Base-by-base conservation (phyloP, 2,113 vertebrate genomes). In the Coreoperca whiteheadi region DNA sequence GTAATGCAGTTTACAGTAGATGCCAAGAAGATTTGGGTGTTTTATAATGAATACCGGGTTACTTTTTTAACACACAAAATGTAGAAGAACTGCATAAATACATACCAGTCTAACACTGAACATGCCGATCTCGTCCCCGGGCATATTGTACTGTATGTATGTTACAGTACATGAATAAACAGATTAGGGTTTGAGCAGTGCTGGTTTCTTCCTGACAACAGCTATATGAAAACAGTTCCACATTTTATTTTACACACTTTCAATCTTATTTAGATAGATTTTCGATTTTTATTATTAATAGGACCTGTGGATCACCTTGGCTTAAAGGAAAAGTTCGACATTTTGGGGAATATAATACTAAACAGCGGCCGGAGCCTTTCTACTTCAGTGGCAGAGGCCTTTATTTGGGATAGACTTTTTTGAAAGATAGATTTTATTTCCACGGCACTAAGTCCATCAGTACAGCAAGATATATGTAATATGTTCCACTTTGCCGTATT, bases 1-100 rank as follows among this genome's bases (percentile, higher is more conserved):
- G 37, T 10, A 2, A 71, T n/a, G 77, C 63, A 43, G 73, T 88
- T 90, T 86, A 88, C 81, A 88, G 66, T 43, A 82, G 41, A 86
- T 39, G 82, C 85, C 83, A 84, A 89, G 79, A 81, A 69, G 50
- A 79, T 75, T 46, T 37, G 30, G 51, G 46, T 67, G 39, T 78
- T 87, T 87, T 77, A 39, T 60, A 57, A 66, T 53, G 39, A 88
- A 70, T 54, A 53, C 67, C 39, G 78, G 79, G 59, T 68, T 64
- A 74, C 51, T 63, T 64, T 78, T 51, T 23, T 11, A n/a, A 71
- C 30, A 79, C 30, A 59, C 18, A 39, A 73, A 75, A 80, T 56
- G 51, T 72, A 60, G 23, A 82, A 68, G 54, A 46, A 71, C 77
- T 75, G 81, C 48, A 71, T 69, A 79, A 81, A 87, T 66, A 60